Percentiles rank a stretch among this genome's conserved stretches.
Conservation (phyloP, 2,113 vertebrate genomes). For the Gadus chalcogrammus region DNA sequence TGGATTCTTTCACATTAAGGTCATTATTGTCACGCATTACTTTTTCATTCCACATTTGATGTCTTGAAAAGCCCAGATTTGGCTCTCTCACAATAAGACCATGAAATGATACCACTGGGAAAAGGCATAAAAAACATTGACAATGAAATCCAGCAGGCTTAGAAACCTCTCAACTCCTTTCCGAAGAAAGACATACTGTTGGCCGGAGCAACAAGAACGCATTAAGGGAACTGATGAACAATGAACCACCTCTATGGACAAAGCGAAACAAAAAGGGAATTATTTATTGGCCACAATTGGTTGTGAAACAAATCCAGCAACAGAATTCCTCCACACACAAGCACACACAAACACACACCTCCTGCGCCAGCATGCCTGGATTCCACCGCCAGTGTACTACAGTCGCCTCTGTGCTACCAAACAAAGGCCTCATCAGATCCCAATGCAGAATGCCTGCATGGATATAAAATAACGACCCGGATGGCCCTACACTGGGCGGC, state of each 20-base stretch:
- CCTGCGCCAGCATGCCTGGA: slow-evolving; percentile 54
- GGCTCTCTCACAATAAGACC: too few species aligned
- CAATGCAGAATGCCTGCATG: slow-evolving; percentile 12
- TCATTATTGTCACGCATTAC: too few species aligned
- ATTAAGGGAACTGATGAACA: too few species aligned
- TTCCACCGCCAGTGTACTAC: slow-evolving; percentile 39
- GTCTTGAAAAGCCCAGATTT: too few species aligned
- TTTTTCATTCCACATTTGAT: too few species aligned
- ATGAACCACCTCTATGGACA: too few species aligned
- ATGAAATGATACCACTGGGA: too few species aligned
- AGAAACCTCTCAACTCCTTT: too few species aligned
- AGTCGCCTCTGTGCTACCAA: slow-evolving; percentile 42
- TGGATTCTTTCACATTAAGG: too few species aligned
- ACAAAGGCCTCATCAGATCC: slow-evolving; percentile 47
- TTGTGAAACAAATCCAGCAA: neutral
- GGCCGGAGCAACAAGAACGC: too few species aligned
- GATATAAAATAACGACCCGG: slow-evolving; percentile 8
- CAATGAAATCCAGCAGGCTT: neutral
- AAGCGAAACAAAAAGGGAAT: neutral
- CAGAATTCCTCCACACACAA: neutral
- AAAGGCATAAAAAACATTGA: too few species aligned
- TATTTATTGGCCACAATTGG: neutral
- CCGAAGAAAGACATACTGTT: too few species aligned
- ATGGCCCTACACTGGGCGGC: slow-evolving; percentile 10
- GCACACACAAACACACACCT: slow-evolving; percentile 16